phyloP scores from a whole-genome alignment of 2,888 invertebrate genomes.

The Melanostoma scalare region DNA sequence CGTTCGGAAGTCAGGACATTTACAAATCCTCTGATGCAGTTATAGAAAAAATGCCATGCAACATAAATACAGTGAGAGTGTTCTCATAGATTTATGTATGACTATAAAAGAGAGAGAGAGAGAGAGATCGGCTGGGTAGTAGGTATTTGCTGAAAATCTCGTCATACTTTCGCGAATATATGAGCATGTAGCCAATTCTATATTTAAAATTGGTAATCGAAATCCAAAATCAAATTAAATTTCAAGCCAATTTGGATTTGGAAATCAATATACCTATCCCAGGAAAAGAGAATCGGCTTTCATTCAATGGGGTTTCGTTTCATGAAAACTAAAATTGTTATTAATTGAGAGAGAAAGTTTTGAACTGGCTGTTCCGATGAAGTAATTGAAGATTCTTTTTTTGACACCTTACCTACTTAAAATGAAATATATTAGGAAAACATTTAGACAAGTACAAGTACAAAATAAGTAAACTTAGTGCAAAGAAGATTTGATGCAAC shows the following conservation, averaged over 20 bases:
- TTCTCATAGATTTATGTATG: not conserved
- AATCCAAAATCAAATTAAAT: conserved; percentile 69
- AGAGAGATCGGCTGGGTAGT: conserved; percentile 1
- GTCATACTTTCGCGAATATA: conserved; percentile 16
- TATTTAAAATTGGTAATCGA: conserved; percentile 56
- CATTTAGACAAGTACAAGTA: too few species aligned
- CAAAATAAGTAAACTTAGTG: too few species aligned
- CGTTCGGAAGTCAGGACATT: conserved; percentile 33
- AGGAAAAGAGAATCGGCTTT: too few species aligned
- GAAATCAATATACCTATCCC: conserved; percentile 45
- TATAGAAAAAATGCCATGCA: conserved; percentile 42
- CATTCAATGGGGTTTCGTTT: too few species aligned
- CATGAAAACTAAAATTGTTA: too few species aligned
- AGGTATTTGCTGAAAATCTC: not conserved
- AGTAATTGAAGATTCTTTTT: too few species aligned
- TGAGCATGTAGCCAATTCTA: conserved; percentile 16
- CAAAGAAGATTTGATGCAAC: too few species aligned
- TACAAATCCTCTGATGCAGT: conserved; percentile 63
- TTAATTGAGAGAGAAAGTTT: too few species aligned
- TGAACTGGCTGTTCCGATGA: too few species aligned
- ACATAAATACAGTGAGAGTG: conserved; percentile 17
- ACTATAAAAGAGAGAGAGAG: conserved; percentile 18
- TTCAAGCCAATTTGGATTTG: conserved; percentile 61
- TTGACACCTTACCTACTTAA: too few species aligned
- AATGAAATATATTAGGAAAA: too few species aligned